A percentile compares a stretch with the other conserved stretches of the same genome.
These are phyloP conservation scores for Eupeodes latifasciatus DNA, from an alignment of 2,888 invertebrate species.

Conservation along the genomic window DNA sequence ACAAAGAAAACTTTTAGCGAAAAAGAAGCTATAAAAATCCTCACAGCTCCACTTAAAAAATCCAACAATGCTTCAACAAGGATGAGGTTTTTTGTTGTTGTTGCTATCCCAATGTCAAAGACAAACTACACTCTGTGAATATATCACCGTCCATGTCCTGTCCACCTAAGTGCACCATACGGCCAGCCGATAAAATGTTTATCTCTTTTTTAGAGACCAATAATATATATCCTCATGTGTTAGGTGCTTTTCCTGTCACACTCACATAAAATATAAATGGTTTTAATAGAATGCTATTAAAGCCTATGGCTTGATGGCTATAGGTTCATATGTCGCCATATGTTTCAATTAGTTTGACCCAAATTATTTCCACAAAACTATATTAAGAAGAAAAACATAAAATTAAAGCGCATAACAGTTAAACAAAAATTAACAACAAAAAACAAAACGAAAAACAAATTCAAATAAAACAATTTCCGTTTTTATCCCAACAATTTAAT, in stretches of 20 bases:
- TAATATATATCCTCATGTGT: conserved; percentile 52
- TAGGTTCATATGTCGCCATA: conserved; percentile 21
- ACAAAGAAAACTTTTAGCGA: not conserved
- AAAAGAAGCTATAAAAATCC: not conserved
- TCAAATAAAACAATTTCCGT: conserved; percentile 53
- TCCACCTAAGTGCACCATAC: conserved; percentile 38
- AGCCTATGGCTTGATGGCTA: not conserved
- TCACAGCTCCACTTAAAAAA: not conserved
- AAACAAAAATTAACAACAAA: not conserved
- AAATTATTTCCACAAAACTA: conserved; percentile 31
- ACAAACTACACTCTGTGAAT: conserved; percentile 49
- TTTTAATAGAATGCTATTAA: conserved; percentile 53
- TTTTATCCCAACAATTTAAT: conserved; percentile 57
- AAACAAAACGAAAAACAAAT: conserved; percentile 16
- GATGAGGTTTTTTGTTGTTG: not conserved
- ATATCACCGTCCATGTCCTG: conserved; percentile 19
- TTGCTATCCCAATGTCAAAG: not conserved
- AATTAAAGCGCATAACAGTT: not conserved
- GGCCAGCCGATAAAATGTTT: conserved; percentile 51
- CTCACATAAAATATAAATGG: not conserved
- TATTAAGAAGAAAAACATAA: conserved; percentile 34
- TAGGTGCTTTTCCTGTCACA: conserved; percentile 61
- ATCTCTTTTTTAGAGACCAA: conserved; percentile 44
- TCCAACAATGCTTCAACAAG: not conserved
- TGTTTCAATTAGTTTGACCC: conserved; percentile 60